Conservation (phyloP, 2,888 invertebrate species). For the Ptychoptera contaminata region DNA sequence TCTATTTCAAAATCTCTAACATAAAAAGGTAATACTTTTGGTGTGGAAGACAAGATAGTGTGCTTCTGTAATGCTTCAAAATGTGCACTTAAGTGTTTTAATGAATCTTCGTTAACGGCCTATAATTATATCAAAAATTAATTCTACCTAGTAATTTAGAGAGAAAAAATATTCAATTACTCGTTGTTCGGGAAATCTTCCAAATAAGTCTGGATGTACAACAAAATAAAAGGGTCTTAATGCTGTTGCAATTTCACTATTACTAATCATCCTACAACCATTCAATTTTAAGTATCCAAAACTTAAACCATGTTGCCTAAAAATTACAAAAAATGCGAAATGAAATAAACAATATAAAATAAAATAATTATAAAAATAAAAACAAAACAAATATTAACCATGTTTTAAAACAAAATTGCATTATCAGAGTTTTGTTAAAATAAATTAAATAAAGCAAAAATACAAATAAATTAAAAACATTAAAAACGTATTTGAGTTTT, state of each 20-base stretch:
- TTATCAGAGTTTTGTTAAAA: too few relatives aligned
- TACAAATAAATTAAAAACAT: too few relatives aligned
- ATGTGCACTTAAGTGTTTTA: conserved; percentile 74
- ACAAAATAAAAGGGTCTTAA: conserved; percentile 87
- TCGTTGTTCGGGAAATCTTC: conserved; percentile 76
- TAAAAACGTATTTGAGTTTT: too few relatives aligned
- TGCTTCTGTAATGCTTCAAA: conserved; percentile 54
- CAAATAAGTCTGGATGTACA: conserved; percentile 92
- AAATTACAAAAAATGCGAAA: too few relatives aligned
- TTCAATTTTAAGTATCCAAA: not conserved
- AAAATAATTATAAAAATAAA: too few relatives aligned
- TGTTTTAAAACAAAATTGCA: too few relatives aligned
- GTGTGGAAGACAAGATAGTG: conserved; percentile 40
- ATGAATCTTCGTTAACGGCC: conserved; percentile 77
- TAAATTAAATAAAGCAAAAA: too few relatives aligned
- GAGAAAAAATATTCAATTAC: conserved; percentile 31
- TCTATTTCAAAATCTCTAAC: conserved; percentile 34
- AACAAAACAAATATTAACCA: too few relatives aligned
- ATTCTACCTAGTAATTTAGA: not conserved
- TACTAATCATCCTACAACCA: conserved; percentile 35
- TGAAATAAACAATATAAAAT: too few relatives aligned
- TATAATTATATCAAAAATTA: conserved; percentile 21
- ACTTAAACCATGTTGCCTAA: not conserved
- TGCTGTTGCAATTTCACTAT: conserved; percentile 77
- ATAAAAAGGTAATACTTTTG: conserved; percentile 60